Evolutionary conservation across 2,113 vertebrate species (phyloP).

Genomic region (Anas platyrhynchos): DNA sequence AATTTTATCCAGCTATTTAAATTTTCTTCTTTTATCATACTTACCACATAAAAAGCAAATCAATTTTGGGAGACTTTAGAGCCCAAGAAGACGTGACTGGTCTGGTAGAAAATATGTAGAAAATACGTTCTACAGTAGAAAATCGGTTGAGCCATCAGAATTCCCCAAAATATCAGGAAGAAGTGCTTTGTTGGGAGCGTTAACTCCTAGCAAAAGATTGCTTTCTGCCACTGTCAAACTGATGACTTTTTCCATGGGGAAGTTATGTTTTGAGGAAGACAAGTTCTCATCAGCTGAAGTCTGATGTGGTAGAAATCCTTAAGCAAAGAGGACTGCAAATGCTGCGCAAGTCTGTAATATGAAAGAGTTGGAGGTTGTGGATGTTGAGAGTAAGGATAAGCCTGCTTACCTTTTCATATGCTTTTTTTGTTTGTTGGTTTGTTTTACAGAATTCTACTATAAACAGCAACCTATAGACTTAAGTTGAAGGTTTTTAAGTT

Average conservation of each 20-base stretch:
- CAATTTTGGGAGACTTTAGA: background rate
- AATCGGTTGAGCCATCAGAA: background rate
- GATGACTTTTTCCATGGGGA: background rate
- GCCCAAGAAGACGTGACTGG: background rate
- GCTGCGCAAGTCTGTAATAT: background rate
- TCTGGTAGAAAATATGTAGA: accelerated
- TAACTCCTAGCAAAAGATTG: background rate
- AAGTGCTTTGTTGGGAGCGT: accelerated
- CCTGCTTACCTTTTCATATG: background rate
- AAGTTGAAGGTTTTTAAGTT: background rate
- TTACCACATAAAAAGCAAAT: background rate
- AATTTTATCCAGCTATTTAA: background rate
- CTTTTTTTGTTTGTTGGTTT: background rate
- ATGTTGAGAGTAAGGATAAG: background rate
- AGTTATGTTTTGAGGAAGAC: background rate
- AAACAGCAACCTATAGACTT: background rate
- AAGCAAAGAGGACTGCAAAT: accelerated
- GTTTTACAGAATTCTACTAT: background rate
- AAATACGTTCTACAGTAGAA: background rate
- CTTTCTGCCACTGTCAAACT: background rate
- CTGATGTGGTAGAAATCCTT: accelerated
- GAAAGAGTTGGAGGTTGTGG: background rate
- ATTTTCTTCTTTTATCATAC: background rate
- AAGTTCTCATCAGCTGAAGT: background rate
- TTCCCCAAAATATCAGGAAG: background rate